Percentiles rank a stretch among this genome's conserved stretches.
Evolutionary conservation across 2,113 vertebrate species (phyloP).

Genomic region (Tringa solitaria): DNA sequence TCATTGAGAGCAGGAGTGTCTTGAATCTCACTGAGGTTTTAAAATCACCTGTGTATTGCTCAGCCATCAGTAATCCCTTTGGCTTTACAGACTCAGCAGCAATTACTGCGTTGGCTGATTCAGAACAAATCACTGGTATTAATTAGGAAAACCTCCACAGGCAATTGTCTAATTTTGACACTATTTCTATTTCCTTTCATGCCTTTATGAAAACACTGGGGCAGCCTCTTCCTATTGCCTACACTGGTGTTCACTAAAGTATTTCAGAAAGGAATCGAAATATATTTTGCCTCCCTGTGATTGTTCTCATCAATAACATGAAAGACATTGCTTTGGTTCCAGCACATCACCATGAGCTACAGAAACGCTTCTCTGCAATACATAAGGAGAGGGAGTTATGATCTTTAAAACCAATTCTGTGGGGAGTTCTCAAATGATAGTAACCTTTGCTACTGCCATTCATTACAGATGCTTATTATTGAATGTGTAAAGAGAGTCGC

Average conservation of each 20-base stretch:
- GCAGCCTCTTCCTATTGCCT: not conserved
- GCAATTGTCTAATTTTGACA: constrained; percentile 7
- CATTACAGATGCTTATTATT: not conserved
- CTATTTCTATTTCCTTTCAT: constrained; percentile 16
- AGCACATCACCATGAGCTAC: not conserved
- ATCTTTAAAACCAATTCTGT: not conserved
- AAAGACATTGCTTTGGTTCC: not conserved
- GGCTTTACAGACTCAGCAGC: not conserved
- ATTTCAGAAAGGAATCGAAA: not conserved
- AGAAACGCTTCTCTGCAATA: not conserved
- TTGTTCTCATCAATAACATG: not conserved
- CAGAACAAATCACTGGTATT: not conserved
- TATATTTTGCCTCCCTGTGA: not conserved
- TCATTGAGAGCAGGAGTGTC: not conserved
- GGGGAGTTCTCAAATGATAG: not conserved
- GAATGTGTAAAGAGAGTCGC: not conserved
- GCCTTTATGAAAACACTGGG: not conserved
- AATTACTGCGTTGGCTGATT: not conserved
- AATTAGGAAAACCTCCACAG: constrained; percentile 37
- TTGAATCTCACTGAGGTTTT: not conserved
- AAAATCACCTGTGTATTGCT: not conserved
- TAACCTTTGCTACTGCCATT: constrained; percentile 17
- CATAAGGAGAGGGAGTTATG: not conserved
- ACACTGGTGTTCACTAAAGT: not conserved
- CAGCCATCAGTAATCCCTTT: not conserved